These are phyloP conservation scores for Melanostoma scalare DNA, from an alignment of 2,888 invertebrate species.

Conservation along the genomic window DNA sequence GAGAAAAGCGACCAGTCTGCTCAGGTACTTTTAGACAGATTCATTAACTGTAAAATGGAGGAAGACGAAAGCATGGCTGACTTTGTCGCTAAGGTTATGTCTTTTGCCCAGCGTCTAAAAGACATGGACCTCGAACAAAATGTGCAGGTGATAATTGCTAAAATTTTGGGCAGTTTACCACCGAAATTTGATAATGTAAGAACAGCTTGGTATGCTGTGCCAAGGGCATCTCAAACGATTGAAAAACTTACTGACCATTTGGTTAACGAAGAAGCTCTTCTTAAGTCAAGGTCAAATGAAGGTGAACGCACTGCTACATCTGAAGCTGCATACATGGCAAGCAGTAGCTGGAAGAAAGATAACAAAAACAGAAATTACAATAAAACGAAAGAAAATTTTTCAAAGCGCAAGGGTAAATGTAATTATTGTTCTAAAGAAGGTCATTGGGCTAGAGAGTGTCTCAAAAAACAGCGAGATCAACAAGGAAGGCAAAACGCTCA, in stretches of 20 bases:
- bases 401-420: slow-evolving; percentile 5
- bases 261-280: slow-evolving; percentile 58
- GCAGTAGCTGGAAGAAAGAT: no score
- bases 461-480: slow-evolving; percentile 13
- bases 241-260: slow-evolving; percentile 65
- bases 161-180: slow-evolving; percentile 65
- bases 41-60: slow-evolving; percentile 64
- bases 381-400: not conserved
- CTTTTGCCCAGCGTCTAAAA: slow-evolving; percentile 59
- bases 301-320: not conserved
- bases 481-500: slow-evolving; percentile 6
- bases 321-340: not conserved
- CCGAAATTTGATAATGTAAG: slow-evolving; percentile 65
- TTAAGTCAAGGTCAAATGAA: not conserved
- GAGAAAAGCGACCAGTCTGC: no score
- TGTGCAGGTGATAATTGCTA: slow-evolving; percentile 53
- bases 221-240: slow-evolving; percentile 51
- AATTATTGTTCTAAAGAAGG: slow-evolving; percentile 5
- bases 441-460: slow-evolving; percentile 4
- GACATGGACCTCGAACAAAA: slow-evolving; percentile 66
- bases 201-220: slow-evolving; percentile 70
- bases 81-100: slow-evolving; percentile 60
- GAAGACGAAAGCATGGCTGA: slow-evolving; percentile 51
- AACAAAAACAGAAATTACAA: not conserved
- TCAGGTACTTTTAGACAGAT: slow-evolving; percentile 66